Percentiles rank a stretch among this genome's conserved stretches.
Evolutionary conservation across 2,113 vertebrate genomes (phyloP).

Genomic region (Xiphophorus maculatus): DNA sequence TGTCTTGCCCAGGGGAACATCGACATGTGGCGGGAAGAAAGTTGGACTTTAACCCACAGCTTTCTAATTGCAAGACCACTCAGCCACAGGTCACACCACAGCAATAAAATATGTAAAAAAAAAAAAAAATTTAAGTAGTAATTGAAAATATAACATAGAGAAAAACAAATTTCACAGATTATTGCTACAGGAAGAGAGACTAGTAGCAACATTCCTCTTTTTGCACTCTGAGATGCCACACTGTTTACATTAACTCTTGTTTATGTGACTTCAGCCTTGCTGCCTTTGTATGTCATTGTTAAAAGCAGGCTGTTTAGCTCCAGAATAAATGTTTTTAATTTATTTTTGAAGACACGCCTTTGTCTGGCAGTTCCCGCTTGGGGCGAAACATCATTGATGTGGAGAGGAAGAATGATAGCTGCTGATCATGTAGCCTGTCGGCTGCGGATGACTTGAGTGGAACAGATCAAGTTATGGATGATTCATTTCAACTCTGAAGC

Average conservation of each 20-base stretch:
- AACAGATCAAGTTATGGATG: constrained; percentile 62
- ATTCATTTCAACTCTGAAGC: constrained; percentile 67
- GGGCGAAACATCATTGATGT: constrained; percentile 39
- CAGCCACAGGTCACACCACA: too few species aligned
- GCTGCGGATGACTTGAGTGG: constrained; percentile 57
- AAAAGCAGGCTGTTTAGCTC: constrained; percentile 21
- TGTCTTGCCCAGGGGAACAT: background rate
- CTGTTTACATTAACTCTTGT: background rate
- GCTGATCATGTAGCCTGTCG: constrained; percentile 57
- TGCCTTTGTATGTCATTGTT: background rate
- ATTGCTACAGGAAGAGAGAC: background rate
- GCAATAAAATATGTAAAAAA: too few species aligned
- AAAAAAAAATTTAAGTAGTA: background rate
- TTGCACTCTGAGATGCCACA: background rate
- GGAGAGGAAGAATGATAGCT: constrained; percentile 53
- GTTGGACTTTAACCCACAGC: background rate
- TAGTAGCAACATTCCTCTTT: background rate
- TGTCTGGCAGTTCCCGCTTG: constrained; percentile 29
- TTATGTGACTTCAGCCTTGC: background rate
- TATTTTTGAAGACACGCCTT: constrained; percentile 22
- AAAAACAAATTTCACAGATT: background rate
- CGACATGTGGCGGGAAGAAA: background rate
- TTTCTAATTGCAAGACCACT: background rate
- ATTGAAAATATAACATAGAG: background rate
- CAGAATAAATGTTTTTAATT: constrained; percentile 64